Evolutionary conservation across 2,113 vertebrate genomes (phyloP), one percentile per base, ranked within the genome.

Genomic region (Actenoides hombroni): DNA sequence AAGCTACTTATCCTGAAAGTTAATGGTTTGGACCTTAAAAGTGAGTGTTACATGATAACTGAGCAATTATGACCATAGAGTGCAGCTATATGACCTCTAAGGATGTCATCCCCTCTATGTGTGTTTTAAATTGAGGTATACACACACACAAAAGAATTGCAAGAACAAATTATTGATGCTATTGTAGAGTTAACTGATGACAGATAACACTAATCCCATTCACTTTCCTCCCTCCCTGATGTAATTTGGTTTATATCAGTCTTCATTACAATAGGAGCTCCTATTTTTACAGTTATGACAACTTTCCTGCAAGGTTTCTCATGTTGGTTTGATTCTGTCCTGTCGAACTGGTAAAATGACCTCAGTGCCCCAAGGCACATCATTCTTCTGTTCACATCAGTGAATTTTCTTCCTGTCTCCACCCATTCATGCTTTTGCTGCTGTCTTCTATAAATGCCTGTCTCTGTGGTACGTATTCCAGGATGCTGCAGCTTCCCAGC

Each of bases 381-480:
- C 6, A 71, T 75, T 94, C 73, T 77, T 88, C 73, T 88, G 31
- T 64, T 94, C 64, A 83, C 51, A 64, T 61, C 26, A 69, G 48
- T 64, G n/a, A 16, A 77, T 88, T 94, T 96, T 85, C 64, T 86
- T 95, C 76, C 90, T 88, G 64, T 78, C 88, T 95, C 85, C 90
- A 93, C 64, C 49, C 46, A n/a, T 70, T 92, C 24, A 56, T 51
- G 51, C 5, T 57, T 95, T 81, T 69, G 61, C 48, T 89, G 8
- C 60, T 70, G 46, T 68, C 80, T 92, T 88, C 65, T 84, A 13
- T 76, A 91, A 88, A 70, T 54, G 39, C 39, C 53, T 81, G 35
- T 10, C 40, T 76, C 80, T 95, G 51, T 53, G 70, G 67, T 84
- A 73, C 88, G 95, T 56, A 71, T 16, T 81, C 42, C 61, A 91